phyloP scores from a whole-genome alignment of 2,888 invertebrate genomes.

The Apantesis nais region DNA sequence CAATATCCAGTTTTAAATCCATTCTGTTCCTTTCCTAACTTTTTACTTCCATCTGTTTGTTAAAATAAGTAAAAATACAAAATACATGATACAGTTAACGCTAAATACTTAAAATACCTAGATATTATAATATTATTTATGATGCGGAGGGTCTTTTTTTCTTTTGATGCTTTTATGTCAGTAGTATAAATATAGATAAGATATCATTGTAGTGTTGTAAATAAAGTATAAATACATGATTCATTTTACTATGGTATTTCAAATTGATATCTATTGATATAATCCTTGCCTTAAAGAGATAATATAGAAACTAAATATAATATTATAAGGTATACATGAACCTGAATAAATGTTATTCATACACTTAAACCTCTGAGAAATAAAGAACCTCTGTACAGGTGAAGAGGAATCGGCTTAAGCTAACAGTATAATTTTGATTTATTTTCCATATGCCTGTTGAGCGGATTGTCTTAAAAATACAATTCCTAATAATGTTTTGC shows the following conservation, averaged over 20 bases:
- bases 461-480: not conserved
- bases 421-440: not conserved
- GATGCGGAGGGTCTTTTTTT: too few species aligned
- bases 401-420: not conserved
- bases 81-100: too few species aligned
- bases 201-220: too few species aligned
- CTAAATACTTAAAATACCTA: too few species aligned
- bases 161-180: too few species aligned
- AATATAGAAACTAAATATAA: not conserved
- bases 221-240: not conserved
- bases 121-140: too few species aligned
- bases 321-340: not conserved
- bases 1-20: too few species aligned
- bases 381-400: not conserved
- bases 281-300: not conserved
- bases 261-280: not conserved
- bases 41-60: too few species aligned
- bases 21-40: too few species aligned
- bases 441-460: not conserved
- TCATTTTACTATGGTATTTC: not conserved
- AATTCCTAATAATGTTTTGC: not conserved
- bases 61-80: too few species aligned
- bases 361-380: not conserved
- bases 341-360: conserved; percentile 5
- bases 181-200: too few species aligned